Conservation (phyloP, 2,113 vertebrate genomes). For the Oncorhynchus nerka region DNA sequence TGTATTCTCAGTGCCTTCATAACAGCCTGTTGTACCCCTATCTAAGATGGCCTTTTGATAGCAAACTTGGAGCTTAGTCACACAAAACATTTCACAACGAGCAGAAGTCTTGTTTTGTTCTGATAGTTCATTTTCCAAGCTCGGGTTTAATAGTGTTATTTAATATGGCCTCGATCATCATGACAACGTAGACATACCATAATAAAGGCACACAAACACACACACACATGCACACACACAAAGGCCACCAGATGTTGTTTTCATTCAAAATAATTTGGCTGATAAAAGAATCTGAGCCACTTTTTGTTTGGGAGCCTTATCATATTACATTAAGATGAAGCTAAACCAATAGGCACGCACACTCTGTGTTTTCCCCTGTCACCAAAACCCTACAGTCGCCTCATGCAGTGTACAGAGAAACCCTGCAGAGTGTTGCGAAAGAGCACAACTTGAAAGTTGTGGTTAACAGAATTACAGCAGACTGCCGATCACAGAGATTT, state of each 20-base stretch:
- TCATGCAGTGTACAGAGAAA: neutral
- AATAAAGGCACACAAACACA: neutral
- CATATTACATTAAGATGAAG: conserved; percentile 23
- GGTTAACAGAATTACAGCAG: neutral
- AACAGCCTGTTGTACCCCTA: conserved; percentile 22
- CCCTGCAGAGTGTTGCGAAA: neutral
- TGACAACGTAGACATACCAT: too few species aligned
- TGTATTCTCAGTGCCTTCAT: neutral
- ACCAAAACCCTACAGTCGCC: neutral
- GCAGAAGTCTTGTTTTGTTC: conserved; percentile 10
- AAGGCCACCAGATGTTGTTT: conserved; percentile 45
- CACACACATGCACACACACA: neutral
- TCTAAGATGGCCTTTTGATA: conserved; percentile 44
- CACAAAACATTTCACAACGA: neutral
- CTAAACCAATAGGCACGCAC: neutral
- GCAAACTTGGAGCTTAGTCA: conserved; percentile 22
- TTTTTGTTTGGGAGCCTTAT: conserved; percentile 16
- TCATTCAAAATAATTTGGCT: conserved; percentile 34
- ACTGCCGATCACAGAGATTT: neutral
- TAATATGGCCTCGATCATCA: conserved; percentile 44
- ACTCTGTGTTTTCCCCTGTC: neutral
- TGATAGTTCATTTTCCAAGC: conserved; percentile 48
- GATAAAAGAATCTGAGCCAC: conserved; percentile 41
- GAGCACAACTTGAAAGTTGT: neutral
- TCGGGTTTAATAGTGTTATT: conserved; percentile 36